phyloP scores from a whole-genome alignment of 2,797 vertebrate genomes.

The Gallinago nigripennis region DNA sequence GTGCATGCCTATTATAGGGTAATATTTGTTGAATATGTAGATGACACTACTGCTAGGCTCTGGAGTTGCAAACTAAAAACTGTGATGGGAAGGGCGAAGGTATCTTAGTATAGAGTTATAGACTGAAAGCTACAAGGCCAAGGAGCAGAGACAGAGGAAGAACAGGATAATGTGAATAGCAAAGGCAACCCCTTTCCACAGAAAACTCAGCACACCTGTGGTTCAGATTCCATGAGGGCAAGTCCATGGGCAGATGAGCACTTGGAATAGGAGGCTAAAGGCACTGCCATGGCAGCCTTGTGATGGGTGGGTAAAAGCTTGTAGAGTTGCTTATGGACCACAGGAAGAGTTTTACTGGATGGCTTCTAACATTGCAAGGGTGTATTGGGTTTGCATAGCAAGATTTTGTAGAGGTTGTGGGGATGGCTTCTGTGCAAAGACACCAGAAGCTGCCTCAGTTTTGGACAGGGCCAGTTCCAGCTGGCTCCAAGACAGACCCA shows the following conservation, averaged over 20 bases:
- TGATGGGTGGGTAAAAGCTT: background rate
- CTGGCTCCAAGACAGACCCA: background rate
- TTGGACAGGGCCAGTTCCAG: background rate
- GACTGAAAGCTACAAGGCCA: background rate
- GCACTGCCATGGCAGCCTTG: background rate
- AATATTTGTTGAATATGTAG: background rate
- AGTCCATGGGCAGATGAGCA: background rate
- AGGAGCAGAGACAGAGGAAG: background rate
- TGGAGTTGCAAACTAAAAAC: background rate
- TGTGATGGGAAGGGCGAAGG: background rate
- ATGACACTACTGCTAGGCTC: background rate
- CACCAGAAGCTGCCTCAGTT: background rate
- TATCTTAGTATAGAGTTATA: background rate
- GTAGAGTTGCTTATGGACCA: background rate
- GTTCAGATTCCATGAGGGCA: background rate
- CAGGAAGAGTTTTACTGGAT: background rate
- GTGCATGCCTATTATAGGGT: background rate
- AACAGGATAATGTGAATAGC: background rate
- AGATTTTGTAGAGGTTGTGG: background rate
- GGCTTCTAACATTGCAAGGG: background rate
- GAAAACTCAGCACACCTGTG: background rate
- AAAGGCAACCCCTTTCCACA: background rate
- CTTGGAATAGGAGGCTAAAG: background rate
- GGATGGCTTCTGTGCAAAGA: background rate
- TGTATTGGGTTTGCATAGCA: background rate